phyloP scores from a whole-genome alignment of 2,888 invertebrate genomes.

The Trissolcus japonicus region DNA sequence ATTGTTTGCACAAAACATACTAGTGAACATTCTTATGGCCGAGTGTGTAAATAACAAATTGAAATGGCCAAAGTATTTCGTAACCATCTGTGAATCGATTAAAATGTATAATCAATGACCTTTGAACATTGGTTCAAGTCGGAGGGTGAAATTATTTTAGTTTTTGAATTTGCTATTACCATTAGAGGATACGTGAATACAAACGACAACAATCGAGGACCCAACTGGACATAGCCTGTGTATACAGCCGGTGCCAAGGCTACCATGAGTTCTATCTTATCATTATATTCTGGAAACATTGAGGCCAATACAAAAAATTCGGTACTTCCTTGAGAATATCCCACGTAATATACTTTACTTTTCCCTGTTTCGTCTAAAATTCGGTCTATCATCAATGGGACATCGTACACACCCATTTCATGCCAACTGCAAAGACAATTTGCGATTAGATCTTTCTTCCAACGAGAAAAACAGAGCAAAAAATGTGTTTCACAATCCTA shows the following conservation, averaged over 20 bases:
- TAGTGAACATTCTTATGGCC: conserved; percentile 9
- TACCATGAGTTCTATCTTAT: conserved; percentile 35
- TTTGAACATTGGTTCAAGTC: background rate
- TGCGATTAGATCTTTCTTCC: no score
- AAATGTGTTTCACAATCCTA: background rate
- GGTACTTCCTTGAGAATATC: conserved; percentile 40
- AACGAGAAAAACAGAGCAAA: no score
- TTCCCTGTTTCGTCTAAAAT: conserved; percentile 20
- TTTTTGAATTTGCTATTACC: conserved; percentile 11
- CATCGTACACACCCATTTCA: conserved; percentile 38
- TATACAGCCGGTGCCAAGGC: conserved; percentile 42
- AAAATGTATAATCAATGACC: background rate
- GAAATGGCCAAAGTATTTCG: conserved; percentile 15
- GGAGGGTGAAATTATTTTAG: no score
- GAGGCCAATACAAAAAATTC: conserved; percentile 41
- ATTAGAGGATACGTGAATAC: conserved; percentile 24
- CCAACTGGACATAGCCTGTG: conserved; percentile 7
- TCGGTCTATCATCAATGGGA: conserved; percentile 31
- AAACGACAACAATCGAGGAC: conserved; percentile 1
- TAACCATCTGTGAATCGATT: conserved; percentile 8
- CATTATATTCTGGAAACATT: conserved; percentile 39
- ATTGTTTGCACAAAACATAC: background rate
- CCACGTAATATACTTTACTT: conserved; percentile 23
- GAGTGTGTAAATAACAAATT: conserved; percentile 7
- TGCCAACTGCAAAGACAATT: conserved; percentile 31